Percentiles rank a stretch among this genome's conserved stretches.
Conservation (phyloP, 2,888 invertebrate species). For the Rotaria socialis region DNA sequence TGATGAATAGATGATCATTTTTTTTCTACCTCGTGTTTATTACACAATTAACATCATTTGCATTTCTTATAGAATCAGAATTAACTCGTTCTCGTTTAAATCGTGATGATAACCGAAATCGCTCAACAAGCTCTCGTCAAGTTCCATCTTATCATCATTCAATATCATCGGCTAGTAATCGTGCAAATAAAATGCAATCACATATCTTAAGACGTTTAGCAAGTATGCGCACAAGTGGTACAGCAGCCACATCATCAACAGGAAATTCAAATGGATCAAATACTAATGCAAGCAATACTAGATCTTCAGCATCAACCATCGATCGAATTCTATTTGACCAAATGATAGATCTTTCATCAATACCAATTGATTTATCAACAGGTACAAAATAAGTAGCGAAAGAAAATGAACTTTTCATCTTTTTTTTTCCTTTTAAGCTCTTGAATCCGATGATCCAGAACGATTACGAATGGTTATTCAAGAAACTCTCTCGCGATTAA, state of each 20-base stretch:
- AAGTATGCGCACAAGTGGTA: not conserved
- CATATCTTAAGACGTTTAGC: not conserved
- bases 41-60: too few relatives aligned
- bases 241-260: not conserved
- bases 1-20: too few relatives aligned
- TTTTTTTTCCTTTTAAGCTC: not conserved
- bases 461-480: not conserved
- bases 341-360: constrained; percentile 25
- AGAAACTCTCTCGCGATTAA: constrained; percentile 9
- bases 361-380: constrained; percentile 15
- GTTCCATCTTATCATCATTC: not conserved
- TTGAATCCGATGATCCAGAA: constrained; percentile 33
- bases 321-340: constrained; percentile 25
- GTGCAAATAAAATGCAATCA: constrained; percentile 35
- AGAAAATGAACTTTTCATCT: not conserved
- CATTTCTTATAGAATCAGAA: not conserved
- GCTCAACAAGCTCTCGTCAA: not conserved
- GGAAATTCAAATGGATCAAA: not conserved
- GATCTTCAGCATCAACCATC: not conserved
- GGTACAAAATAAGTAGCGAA: not conserved
- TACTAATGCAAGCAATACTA: not conserved
- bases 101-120: constrained; percentile 1
- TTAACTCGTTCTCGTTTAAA: not conserved
- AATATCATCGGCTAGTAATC: not conserved
- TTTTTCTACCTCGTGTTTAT: too few relatives aligned